These are phyloP conservation scores for Mimumesa dahlbomi DNA, from an alignment of 2,888 invertebrate genomes.

Conservation along the genomic window DNA sequence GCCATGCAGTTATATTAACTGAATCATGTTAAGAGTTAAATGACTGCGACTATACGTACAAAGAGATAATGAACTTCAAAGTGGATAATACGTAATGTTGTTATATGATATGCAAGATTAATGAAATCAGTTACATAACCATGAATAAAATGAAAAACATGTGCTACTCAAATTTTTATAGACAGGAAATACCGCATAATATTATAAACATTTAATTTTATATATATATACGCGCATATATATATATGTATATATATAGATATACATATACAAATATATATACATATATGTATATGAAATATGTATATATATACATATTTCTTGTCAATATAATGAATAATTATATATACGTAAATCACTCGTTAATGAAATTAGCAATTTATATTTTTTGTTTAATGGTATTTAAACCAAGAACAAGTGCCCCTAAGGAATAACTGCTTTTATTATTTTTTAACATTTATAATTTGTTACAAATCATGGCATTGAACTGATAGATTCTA, in stretches of 20 bases:
- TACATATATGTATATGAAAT: too few species aligned
- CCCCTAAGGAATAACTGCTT: conserved; percentile 29
- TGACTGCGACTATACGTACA: conserved; percentile 66
- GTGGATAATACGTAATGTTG: conserved; percentile 55
- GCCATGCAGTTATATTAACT: conserved; percentile 66
- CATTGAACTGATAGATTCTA: conserved; percentile 21
- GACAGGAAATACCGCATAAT: conserved; percentile 50
- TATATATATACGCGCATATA: conserved; percentile 11
- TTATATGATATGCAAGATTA: conserved; percentile 57
- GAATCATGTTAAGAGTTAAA: conserved; percentile 70
- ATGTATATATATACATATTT: conserved; percentile 32
- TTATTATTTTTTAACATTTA: conserved; percentile 36
- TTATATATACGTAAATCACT: conserved; percentile 43
- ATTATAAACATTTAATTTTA: conserved; percentile 49
- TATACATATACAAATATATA: conserved; percentile 24
- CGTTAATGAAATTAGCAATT: conserved; percentile 52
- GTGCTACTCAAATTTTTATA: conserved; percentile 62
- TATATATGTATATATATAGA: conserved; percentile 19
- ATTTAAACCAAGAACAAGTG: conserved; percentile 11
- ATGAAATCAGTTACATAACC: conserved; percentile 60
- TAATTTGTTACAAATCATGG: conserved; percentile 43
- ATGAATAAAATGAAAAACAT: conserved; percentile 46
- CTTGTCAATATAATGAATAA: conserved; percentile 25
- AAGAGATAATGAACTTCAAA: conserved; percentile 60
- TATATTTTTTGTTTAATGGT: conserved; percentile 30